Evolutionary conservation across 2,888 invertebrate genomes (phyloP).

Genomic region (Macrophya annulata): DNA sequence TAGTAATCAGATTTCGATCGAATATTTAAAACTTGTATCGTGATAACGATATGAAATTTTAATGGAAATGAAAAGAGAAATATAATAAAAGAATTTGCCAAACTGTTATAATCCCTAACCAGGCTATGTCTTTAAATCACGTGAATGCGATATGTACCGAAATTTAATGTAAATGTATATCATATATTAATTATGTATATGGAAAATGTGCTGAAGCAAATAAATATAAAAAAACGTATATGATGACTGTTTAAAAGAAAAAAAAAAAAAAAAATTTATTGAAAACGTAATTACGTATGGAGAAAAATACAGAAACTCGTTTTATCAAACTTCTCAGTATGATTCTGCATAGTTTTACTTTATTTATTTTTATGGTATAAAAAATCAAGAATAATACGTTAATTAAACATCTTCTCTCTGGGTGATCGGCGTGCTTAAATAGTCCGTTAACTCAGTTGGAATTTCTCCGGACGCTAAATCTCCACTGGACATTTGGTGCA

Average conservation of each 20-base stretch:
- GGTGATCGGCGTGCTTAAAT: not conserved
- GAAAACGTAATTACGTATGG: not conserved
- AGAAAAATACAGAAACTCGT: not conserved
- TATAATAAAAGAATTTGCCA: not conserved
- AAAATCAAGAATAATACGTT: not conserved
- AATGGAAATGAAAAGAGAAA: not conserved
- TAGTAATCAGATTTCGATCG: slow-evolving; percentile 10
- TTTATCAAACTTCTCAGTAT: not conserved
- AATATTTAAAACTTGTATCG: not conserved
- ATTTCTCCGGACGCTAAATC: slow-evolving; percentile 57
- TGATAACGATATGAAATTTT: slow-evolving; percentile 6
- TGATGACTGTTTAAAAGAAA: not conserved
- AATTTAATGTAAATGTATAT: slow-evolving; percentile 62
- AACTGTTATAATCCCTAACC: slow-evolving; percentile 26
- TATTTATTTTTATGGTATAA: not conserved
- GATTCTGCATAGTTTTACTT: not conserved
- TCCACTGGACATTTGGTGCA: slow-evolving; percentile 63
- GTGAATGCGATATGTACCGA: slow-evolving; percentile 50
- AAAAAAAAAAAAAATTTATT: not conserved
- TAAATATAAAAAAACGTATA: slow-evolving; percentile 69
- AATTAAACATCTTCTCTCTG: not conserved
- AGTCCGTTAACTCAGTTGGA: slow-evolving; percentile 39
- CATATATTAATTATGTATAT: slow-evolving; percentile 68
- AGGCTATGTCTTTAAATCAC: slow-evolving; percentile 27
- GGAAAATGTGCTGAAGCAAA: slow-evolving; percentile 68